These are phyloP conservation scores for Tolypeutes matacus DNA, from an alignment of 2,797 vertebrate species.

Conservation along the genomic window DNA sequence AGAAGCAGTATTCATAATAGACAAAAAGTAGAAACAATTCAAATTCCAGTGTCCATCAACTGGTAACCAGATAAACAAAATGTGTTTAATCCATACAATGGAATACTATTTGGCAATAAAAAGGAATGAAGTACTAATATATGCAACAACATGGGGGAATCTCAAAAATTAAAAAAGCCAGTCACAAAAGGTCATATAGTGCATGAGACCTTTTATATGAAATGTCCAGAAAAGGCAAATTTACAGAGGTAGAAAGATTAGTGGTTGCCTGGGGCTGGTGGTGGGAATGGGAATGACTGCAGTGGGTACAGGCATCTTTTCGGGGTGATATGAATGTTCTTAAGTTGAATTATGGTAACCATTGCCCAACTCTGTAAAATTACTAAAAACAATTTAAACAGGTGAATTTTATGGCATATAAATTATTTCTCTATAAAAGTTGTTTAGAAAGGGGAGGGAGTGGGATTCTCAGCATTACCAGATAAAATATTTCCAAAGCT, in stretches of 20 bases:
- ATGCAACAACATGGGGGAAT: not conserved
- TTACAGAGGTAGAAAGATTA: not conserved
- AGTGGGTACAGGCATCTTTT: not conserved
- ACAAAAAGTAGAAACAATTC: not conserved
- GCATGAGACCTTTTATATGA: not conserved
- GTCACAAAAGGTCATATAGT: not conserved
- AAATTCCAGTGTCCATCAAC: not conserved
- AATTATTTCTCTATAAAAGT: constrained; percentile 20
- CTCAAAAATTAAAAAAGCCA: not conserved
- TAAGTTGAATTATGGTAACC: not conserved
- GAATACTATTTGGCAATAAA: not conserved
- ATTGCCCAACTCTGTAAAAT: constrained; percentile 4
- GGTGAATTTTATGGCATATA: not conserved
- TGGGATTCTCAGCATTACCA: not conserved
- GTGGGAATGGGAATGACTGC: not conserved
- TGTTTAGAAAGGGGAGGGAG: not conserved
- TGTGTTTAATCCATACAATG: not conserved
- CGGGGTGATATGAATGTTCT: not conserved
- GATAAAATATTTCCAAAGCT: not conserved
- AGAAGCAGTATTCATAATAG: not conserved
- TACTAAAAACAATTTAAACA: constrained; percentile 10
- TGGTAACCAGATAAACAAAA: not conserved
- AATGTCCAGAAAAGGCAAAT: constrained; percentile 25
- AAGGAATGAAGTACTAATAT: not conserved
- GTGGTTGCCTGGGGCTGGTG: not conserved